These are phyloP conservation scores for Clistopyga incitator DNA, from an alignment of 2,888 invertebrate species.

Conservation along the genomic window DNA sequence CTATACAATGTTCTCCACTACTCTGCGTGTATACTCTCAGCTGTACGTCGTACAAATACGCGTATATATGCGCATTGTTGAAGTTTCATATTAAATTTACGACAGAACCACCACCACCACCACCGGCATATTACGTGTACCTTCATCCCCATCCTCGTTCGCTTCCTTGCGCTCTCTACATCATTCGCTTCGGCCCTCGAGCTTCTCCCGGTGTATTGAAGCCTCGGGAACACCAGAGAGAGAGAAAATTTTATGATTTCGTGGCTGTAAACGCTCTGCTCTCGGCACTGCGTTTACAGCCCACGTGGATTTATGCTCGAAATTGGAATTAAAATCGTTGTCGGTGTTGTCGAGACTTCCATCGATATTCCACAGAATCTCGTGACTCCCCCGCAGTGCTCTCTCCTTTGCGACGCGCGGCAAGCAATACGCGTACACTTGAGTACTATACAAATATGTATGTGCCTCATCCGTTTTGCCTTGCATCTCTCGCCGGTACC, in stretches of 20 bases:
- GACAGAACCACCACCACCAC: conserved; percentile 60
- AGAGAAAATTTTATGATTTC: conserved; percentile 76
- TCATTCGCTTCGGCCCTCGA: conserved; percentile 49
- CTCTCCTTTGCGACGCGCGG: conserved; percentile 10
- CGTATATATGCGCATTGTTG: conserved; percentile 73
- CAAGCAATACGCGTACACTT: conserved; percentile 11
- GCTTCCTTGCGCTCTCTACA: conserved; percentile 51
- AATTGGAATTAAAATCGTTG: conserved; percentile 78
- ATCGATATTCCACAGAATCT: conserved; percentile 45
- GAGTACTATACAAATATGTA: conserved; percentile 28
- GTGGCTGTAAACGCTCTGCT: conserved; percentile 72
- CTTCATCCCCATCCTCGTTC: conserved; percentile 48
- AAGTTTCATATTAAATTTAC: conserved; percentile 82
- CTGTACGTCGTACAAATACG: conserved; percentile 21
- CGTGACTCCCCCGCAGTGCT: background rate
- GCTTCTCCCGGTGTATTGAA: conserved; percentile 11
- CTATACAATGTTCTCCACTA: conserved; percentile 3
- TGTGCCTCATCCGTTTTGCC: background rate
- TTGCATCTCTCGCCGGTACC: background rate
- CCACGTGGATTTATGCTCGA: conserved; percentile 73
- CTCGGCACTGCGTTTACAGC: conserved; percentile 39
- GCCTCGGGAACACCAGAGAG: conserved; percentile 19
- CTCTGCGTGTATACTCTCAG: background rate
- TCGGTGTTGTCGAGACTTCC: conserved; percentile 49
- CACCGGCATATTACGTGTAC: conserved; percentile 31